Percentiles rank a stretch among this genome's conserved stretches.
These are phyloP conservation scores for Polietes domitor DNA, from an alignment of 2,888 invertebrate species.

Conservation along the genomic window DNA sequence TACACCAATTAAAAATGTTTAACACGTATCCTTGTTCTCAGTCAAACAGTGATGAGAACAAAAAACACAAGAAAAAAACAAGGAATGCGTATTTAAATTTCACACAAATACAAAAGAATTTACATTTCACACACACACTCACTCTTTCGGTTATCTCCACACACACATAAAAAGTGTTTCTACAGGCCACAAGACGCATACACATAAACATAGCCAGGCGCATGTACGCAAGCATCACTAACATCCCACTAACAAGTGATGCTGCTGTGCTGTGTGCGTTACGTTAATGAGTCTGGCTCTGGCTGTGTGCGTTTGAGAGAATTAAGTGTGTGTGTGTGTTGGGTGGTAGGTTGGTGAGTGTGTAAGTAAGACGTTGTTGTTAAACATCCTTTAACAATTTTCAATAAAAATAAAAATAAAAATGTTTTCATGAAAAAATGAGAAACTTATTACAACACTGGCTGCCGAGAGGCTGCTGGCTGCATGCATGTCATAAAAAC, in stretches of 20 bases:
- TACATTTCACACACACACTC: background rate
- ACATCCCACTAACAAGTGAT: slow-evolving; percentile 2
- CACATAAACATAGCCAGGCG: background rate
- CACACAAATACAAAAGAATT: background rate
- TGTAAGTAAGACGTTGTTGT: slow-evolving; percentile 23
- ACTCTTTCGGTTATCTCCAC: slow-evolving; percentile 44
- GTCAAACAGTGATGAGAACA: background rate
- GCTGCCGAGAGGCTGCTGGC: too few relatives aligned
- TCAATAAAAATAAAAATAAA: slow-evolving; percentile 46
- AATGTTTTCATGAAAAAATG: slow-evolving; percentile 16
- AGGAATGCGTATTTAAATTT: slow-evolving; percentile 24
- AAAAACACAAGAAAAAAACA: background rate
- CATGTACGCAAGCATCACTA: background rate
- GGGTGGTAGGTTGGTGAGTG: background rate
- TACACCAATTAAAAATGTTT: slow-evolving; percentile 63
- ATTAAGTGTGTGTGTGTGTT: background rate
- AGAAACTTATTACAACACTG: background rate
- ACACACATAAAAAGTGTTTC: slow-evolving; percentile 58
- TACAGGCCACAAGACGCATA: slow-evolving; percentile 28
- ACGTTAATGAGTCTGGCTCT: slow-evolving; percentile 54
- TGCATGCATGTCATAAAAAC: too few relatives aligned
- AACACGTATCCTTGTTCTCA: slow-evolving; percentile 53
- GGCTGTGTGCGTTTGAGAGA: background rate
- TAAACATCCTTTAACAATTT: slow-evolving; percentile 55
- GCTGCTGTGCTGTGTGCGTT: slow-evolving; percentile 30